Percentiles rank a stretch among this genome's conserved stretches.
Evolutionary conservation across 2,888 invertebrate species (phyloP).

Genomic region (Eurytoma californica): DNA sequence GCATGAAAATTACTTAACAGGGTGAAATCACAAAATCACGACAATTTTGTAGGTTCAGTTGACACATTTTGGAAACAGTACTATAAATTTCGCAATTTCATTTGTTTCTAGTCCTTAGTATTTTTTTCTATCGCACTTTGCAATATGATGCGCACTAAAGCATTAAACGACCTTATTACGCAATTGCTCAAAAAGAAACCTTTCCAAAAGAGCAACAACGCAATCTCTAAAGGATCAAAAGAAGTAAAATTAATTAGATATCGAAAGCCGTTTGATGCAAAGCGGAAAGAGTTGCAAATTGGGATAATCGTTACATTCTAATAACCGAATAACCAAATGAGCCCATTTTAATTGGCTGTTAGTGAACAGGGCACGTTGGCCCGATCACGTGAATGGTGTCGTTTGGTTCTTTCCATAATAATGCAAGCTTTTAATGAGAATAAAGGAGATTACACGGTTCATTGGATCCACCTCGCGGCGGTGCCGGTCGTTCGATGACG

Average conservation of each 20-base stretch:
- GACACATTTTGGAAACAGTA: too few species aligned
- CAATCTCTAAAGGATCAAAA: too few species aligned
- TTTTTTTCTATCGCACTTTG: too few species aligned
- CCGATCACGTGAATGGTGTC: not conserved
- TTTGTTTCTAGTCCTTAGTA: too few species aligned
- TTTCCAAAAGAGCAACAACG: too few species aligned
- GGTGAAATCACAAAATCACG: not conserved
- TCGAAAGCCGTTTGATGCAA: not conserved
- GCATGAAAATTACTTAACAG: not conserved
- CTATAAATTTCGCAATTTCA: too few species aligned
- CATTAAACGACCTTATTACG: too few species aligned
- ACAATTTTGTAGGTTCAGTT: not conserved
- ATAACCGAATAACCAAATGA: constrained; percentile 7
- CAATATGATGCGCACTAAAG: too few species aligned
- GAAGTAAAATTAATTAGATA: not conserved
- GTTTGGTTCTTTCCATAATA: not conserved
- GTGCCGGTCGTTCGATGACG: not conserved
- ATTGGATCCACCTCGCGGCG: not conserved
- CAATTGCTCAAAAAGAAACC: too few species aligned
- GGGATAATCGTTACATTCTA: constrained; percentile 23
- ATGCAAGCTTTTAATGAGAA: constrained; percentile 22
- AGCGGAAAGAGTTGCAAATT: not conserved
- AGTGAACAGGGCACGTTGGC: not conserved
- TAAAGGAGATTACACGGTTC: constrained; percentile 28
- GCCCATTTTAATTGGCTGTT: constrained; percentile 25